Conservation (phyloP, 2,797 vertebrate genomes). For the Meda fulgida region DNA sequence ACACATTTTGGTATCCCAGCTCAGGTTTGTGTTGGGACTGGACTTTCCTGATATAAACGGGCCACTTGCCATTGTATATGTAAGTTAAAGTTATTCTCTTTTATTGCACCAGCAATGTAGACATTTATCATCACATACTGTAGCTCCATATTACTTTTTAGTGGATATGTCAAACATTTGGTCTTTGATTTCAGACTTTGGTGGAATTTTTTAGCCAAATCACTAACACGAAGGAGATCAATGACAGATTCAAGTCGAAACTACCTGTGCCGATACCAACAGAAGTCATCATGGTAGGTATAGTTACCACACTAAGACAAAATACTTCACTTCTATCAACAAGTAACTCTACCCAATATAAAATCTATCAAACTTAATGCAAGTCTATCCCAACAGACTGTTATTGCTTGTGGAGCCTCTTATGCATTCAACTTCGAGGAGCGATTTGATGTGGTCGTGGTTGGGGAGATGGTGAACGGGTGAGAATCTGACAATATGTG, state of each 20-base stretch:
- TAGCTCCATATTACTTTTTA: neutral
- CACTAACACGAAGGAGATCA: slow-evolving; percentile 86
- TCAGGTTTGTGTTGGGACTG: slow-evolving; percentile 94
- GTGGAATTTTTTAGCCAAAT: slow-evolving; percentile 83
- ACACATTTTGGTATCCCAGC: slow-evolving; percentile 92
- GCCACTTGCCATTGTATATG: slow-evolving; percentile 86
- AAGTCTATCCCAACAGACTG: slow-evolving; percentile 78
- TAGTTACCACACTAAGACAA: neutral
- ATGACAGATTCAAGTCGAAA: slow-evolving; percentile 87
- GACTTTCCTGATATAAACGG: slow-evolving; percentile 77
- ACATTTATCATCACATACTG: neutral
- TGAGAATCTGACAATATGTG: slow-evolving; percentile 70
- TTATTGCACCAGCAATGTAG: neutral
- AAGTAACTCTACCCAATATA: slow-evolving; percentile 1
- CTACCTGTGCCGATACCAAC: slow-evolving; percentile 91
- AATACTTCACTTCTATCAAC: neutral
- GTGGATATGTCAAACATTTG: neutral
- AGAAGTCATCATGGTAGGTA: slow-evolving; percentile 90
- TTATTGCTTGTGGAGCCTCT: slow-evolving; percentile 88
- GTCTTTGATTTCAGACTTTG: slow-evolving; percentile 79
- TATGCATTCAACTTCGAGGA: slow-evolving; percentile 82
- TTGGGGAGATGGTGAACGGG: slow-evolving; percentile 86
- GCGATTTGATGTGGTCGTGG: slow-evolving; percentile 77
- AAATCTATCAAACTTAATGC: neutral
- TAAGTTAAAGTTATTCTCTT: slow-evolving; percentile 58